Percentiles rank a stretch among this genome's conserved stretches.
Evolutionary conservation across 2,888 invertebrate species (phyloP).

Genomic region (Phlogophora meticulosa): DNA sequence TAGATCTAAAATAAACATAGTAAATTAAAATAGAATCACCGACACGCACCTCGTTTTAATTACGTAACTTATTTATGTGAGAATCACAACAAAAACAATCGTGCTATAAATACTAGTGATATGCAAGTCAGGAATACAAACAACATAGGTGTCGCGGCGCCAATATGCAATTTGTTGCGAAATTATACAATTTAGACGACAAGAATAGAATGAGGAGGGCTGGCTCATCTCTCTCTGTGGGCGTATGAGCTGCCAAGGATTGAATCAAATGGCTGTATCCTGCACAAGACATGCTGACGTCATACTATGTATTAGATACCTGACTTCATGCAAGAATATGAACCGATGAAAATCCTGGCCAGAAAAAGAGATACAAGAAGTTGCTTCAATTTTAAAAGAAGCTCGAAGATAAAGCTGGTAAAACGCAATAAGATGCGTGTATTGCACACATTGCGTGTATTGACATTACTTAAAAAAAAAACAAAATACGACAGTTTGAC

Average conservation of each 20-base stretch:
- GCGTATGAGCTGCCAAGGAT: slow-evolving; percentile 24
- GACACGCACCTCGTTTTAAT: slow-evolving; percentile 35
- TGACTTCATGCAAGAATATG: not conserved
- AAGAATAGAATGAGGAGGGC: slow-evolving; percentile 29
- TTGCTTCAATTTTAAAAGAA: not conserved
- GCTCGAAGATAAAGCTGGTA: not conserved
- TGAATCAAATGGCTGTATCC: slow-evolving; percentile 46
- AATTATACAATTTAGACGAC: slow-evolving; percentile 43
- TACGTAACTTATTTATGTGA: slow-evolving; percentile 49
- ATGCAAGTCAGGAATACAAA: slow-evolving; percentile 38
- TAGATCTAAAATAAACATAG: slow-evolving; percentile 35
- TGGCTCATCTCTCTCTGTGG: slow-evolving; percentile 34
- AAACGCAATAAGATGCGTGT: not conserved
- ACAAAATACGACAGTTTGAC: slow-evolving; percentile 3
- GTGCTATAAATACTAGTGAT: slow-evolving; percentile 42
- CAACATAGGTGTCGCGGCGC: slow-evolving; percentile 45
- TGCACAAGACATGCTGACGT: slow-evolving; percentile 6
- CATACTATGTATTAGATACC: not conserved
- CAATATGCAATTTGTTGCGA: slow-evolving; percentile 39
- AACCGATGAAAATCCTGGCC: not conserved
- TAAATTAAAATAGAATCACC: slow-evolving; percentile 32
- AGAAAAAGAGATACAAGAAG: not conserved
- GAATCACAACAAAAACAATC: slow-evolving; percentile 47
- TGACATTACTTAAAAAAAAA: slow-evolving; percentile 6
- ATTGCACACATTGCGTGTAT: not conserved